Evolutionary conservation across 2,888 invertebrate species (phyloP), one percentile per base, ranked within the genome.

Genomic region (Drosophila cognata): DNA sequence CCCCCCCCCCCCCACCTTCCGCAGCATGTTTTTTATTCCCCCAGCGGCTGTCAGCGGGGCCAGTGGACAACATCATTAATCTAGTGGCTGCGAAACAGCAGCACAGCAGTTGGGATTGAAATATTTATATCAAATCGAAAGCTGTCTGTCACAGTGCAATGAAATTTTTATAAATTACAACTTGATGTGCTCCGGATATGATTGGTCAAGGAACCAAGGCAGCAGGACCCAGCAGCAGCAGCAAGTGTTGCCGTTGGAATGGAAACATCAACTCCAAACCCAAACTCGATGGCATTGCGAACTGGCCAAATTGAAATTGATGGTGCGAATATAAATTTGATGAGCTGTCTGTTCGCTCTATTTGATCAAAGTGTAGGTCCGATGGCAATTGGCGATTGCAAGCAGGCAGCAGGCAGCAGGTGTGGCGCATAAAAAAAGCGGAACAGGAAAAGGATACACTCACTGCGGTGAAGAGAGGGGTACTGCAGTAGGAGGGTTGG

Each of bases 51-150:
- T 91, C 89, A 91, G 73, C 90, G 77, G 65, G 75, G 70, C 67
- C 61, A 70, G 58, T 65, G 61, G 58, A 73, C 67, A 71, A 60
- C 77, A 82, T 81, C 90, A 91, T 90, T 90, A 90, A 90, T 90
- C 91, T 90, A 81, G 71, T 59, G 81, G 62, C 76, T 60, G 69
- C 52, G 71, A 67, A 73, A 51, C 69, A 67, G 61, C 58, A 62
- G 63, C 64, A 51, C 64, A 76, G 66, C 62, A 68, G 70, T 68
- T 76, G 66, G 82, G 70, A 87, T 83, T 89, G 88, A 87, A 90
- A 90, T 89, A 84, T 85, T 85, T 85, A 88, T 89, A 85, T 89
- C 89, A 90, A 89, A 90, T 84, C 78, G 85, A 89, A 87, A 87
- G 85, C 88, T 89, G 84, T 89, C 89, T 88, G 90, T 90, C 86